Evolutionary conservation across 2,797 vertebrate species (phyloP).

Genomic region (Zalophus californianus): DNA sequence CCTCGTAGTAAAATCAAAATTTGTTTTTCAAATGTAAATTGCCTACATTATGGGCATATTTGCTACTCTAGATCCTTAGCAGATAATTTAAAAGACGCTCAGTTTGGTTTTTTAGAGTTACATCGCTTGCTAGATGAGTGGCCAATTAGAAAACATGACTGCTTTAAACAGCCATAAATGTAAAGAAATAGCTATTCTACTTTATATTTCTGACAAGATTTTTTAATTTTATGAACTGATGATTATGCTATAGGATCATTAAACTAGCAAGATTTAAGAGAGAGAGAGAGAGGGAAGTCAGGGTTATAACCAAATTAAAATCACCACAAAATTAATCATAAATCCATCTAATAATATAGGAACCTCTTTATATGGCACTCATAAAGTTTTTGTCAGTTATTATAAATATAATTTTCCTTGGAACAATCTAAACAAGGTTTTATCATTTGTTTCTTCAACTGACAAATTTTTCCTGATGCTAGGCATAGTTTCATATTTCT

Average conservation of each 20-base stretch:
- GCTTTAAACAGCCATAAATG: neutral
- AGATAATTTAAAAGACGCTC: conserved; percentile 11
- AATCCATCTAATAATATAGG: conserved; percentile 18
- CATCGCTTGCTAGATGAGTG: neutral
- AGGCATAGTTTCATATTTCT: neutral
- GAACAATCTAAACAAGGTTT: neutral
- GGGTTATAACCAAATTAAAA: conserved; percentile 33
- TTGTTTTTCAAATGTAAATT: conserved; percentile 15
- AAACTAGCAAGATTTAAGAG: conserved; percentile 48
- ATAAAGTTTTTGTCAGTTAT: conserved; percentile 20
- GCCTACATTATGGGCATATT: neutral
- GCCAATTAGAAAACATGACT: neutral
- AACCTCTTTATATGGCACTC: neutral
- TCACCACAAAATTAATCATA: conserved; percentile 43
- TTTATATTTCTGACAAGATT: neutral
- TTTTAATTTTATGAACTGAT: conserved; percentile 56
- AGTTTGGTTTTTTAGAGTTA: neutral
- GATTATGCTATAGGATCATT: conserved; percentile 34
- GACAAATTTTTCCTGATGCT: neutral
- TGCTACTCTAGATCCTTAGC: neutral
- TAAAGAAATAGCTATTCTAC: neutral
- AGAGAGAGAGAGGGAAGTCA: conserved; percentile 27
- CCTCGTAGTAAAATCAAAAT: conserved; percentile 33
- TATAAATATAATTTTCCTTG: conserved; percentile 7
- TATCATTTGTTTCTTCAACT: conserved; percentile 1